Evolutionary conservation across 1,140 invertebrate species (phyloP), one percentile per base, ranked within the genome.

Genomic region (Orius insidiosus): DNA sequence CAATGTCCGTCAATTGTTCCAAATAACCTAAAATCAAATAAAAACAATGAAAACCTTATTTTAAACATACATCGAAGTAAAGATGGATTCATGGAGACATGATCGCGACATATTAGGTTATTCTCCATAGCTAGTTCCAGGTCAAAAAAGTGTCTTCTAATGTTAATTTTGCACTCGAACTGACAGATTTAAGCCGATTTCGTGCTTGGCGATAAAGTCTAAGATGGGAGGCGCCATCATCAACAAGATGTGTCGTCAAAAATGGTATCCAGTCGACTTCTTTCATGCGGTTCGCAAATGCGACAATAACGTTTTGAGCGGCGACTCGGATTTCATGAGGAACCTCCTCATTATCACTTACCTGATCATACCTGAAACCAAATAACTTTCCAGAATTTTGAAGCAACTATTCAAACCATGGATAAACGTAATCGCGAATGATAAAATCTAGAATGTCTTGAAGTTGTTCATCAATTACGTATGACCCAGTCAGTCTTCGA

Each of bases 201-300:
- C 78, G 63, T 49, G 81, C 72, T 62, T 76, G 84, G 30, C 78
- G 63, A 57, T 84, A 93, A 10, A 93, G 62, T 53, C 84, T 71
- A 52, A 93, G 70, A 64, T 94, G 88, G 13, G 80, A 81, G 4
- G 85, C 87, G 50, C 86, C 75, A 68, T 92, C 87, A 63, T 94
- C 87, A 4, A 92, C 84, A 46, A 93, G 68, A 47, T 76, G 70
- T 30, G 83, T 85, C 16, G 87, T 88, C 42, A 93, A 68, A 53
- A 85, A 79, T 10, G 82, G 76, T 55, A 88, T 80, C 85, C 87
- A 90, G 64, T 92, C 84, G 3, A 89, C 75, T 58, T 82, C 74
- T 68, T 88, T 87, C 30, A 88, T 71, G 59, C 70, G 67, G 45
- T 61, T 62, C 14, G 70, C 63, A 53, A 75, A 65, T 9, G 64